Evolutionary conservation across 2,888 invertebrate species (phyloP).

Genomic region (Ramazzottius varieornatus): DNA sequence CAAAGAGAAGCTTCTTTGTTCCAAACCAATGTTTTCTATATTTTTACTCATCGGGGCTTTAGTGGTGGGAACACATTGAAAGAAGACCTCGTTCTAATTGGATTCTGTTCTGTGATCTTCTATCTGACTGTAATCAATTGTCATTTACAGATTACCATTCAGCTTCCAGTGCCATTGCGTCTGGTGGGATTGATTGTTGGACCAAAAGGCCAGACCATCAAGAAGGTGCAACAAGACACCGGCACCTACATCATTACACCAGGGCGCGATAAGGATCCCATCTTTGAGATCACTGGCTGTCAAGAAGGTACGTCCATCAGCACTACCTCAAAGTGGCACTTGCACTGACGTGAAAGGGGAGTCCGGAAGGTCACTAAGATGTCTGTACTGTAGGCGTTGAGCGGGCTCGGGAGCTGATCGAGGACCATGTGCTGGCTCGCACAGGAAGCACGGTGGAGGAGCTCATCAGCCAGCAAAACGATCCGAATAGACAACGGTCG

Average conservation of each 20-base stretch:
- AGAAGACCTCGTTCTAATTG: too few species aligned
- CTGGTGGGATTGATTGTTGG: constrained; percentile 96
- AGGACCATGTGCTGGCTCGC: constrained; percentile 82
- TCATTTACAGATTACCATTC: constrained; percentile 48
- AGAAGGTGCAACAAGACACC: constrained; percentile 94
- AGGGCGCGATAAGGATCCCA: constrained; percentile 88
- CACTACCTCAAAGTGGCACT: too few species aligned
- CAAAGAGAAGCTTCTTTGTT: too few species aligned
- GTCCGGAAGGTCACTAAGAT: too few species aligned
- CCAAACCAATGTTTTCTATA: too few species aligned
- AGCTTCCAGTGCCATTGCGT: constrained; percentile 78
- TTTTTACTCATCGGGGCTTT: too few species aligned
- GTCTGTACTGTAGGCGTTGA: too few species aligned
- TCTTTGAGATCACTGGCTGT: constrained; percentile 89
- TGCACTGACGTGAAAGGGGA: too few species aligned
- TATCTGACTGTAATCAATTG: too few species aligned
- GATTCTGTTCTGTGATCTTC: too few species aligned
- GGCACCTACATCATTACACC: constrained; percentile 98
- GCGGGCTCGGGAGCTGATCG: constrained; percentile 77
- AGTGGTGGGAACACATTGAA: too few species aligned
- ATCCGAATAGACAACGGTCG: neutral
- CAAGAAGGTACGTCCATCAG: too few species aligned
- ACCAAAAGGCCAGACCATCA: constrained; percentile 96
- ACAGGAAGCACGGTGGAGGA: constrained; percentile 34
- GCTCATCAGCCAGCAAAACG: neutral